Conservation (phyloP, 2,113 vertebrate species). For the Sakesphorus luctuosus region DNA sequence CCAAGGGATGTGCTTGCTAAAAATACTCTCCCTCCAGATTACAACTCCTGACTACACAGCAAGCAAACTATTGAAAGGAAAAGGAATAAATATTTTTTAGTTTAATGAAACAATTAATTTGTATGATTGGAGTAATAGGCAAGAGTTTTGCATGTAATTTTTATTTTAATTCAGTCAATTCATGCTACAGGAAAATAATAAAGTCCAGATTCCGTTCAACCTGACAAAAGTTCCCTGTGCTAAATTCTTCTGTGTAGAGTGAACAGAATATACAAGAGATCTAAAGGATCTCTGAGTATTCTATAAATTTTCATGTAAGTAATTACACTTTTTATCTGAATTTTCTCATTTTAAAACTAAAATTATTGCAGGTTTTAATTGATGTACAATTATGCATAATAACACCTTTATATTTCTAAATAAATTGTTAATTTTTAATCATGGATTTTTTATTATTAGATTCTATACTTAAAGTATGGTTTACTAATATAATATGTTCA, state of each 20-base stretch:
- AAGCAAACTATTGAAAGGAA: not conserved
- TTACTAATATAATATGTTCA: not conserved
- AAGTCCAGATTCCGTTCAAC: not conserved
- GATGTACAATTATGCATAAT: not conserved
- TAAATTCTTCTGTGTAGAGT: not conserved
- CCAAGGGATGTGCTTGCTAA: slow-evolving; percentile 25
- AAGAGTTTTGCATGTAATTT: not conserved
- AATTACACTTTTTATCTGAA: not conserved
- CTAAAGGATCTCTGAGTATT: not conserved
- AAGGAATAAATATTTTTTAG: not conserved
- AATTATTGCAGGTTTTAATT: not conserved
- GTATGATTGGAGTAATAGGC: not conserved
- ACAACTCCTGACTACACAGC: not conserved
- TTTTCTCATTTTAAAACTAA: not conserved
- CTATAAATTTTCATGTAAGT: not conserved
- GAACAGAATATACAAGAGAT: not conserved
- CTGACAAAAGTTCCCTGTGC: not conserved
- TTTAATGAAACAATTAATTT: not conserved
- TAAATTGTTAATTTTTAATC: not conserved
- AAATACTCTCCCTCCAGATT: slow-evolving; percentile 23
- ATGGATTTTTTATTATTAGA: not conserved
- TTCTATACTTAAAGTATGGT: not conserved
- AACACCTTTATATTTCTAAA: not conserved
- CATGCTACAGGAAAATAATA: not conserved
- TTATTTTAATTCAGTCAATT: not conserved